Base-by-base conservation (phyloP, 2,888 invertebrate genomes). In the Nomada hirtipes region DNA sequence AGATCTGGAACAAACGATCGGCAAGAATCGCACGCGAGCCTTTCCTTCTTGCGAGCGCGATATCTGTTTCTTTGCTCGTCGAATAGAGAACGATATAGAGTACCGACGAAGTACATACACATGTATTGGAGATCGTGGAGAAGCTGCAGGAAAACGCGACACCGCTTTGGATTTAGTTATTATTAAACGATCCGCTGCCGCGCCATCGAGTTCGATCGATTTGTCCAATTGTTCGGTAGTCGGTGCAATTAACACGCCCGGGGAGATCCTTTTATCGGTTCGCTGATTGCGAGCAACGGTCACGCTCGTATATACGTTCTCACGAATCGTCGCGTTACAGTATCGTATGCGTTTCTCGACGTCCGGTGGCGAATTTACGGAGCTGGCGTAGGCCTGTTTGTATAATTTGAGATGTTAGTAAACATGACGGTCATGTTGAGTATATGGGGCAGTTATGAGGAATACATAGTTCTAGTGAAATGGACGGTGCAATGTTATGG, bases 1-100 rank as follows among this genome's bases (percentile, higher is more conserved):
- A 87, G 86, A 88, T 87, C 82, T 81, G 76, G 71, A 84, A 81
- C 84, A 86, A 87, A 82, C 79, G 81, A 88, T 88, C 84, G 69
- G 65, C 68, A 65, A 11, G 73, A 84, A 83, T 79, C 81, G 83
- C 78, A 73, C 79, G 79, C 74, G 61, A 79, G 79, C 76, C 79
- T 59, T 70, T 76, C 64, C 72, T 73, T 84, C 84, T 86, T 80
- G 23, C 61, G 42, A 23, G 47, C 76, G 72, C 64, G 79, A 69
- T 76, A 82, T 86, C 75, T 67, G 53, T 61, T 75, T 70, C 72
- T 75, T 86, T 76, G 11, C 44, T 50, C 23, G 26, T 42, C 52
- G n/a, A 61, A n/a, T 10, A 18, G n/a, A 20, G 9, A n/a, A 2
- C n/a, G 10, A n/a, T n/a, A 53, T 53, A 18, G 4, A 4, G 13